phyloP scores from a whole-genome alignment of 2,113 vertebrate genomes.

The Hyaena hyaena region DNA sequence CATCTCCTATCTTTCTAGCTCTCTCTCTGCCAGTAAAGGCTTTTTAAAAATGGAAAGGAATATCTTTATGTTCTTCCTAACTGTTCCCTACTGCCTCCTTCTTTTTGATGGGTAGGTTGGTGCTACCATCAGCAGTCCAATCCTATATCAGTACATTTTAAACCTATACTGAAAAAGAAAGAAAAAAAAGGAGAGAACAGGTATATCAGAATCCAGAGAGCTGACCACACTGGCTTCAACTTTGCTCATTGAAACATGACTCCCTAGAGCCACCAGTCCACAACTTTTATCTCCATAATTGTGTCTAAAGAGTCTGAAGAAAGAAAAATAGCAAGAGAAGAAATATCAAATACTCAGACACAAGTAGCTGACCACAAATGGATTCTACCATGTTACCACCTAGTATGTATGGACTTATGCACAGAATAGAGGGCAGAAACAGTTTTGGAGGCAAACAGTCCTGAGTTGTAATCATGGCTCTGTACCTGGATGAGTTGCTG shows the following conservation, averaged over 20 bases:
- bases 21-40: conserved; percentile 66
- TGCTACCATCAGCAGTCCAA: conserved; percentile 71
- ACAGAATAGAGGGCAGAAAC: neutral
- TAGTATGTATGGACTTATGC: neutral
- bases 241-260: conserved; percentile 50
- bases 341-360: conserved; percentile 40
- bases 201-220: conserved; percentile 14
- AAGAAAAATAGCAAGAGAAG: conserved; percentile 31
- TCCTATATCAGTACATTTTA: conserved; percentile 76
- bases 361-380: conserved; percentile 8
- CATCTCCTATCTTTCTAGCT: conserved; percentile 51
- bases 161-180: conserved; percentile 46
- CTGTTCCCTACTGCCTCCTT: conserved; percentile 78
- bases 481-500: neutral
- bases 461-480: neutral
- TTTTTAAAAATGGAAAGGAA: conserved; percentile 76
- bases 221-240: conserved; percentile 64
- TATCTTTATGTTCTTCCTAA: conserved; percentile 79
- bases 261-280: conserved; percentile 3
- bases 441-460: conserved; percentile 4
- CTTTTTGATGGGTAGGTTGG: conserved; percentile 74
- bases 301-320: conserved; percentile 12
- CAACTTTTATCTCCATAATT: conserved; percentile 28
- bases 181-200: conserved; percentile 31
- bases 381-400: neutral